Evolutionary conservation across 2,888 invertebrate species (phyloP).

Genomic region (Trichopoda pennipes): DNA sequence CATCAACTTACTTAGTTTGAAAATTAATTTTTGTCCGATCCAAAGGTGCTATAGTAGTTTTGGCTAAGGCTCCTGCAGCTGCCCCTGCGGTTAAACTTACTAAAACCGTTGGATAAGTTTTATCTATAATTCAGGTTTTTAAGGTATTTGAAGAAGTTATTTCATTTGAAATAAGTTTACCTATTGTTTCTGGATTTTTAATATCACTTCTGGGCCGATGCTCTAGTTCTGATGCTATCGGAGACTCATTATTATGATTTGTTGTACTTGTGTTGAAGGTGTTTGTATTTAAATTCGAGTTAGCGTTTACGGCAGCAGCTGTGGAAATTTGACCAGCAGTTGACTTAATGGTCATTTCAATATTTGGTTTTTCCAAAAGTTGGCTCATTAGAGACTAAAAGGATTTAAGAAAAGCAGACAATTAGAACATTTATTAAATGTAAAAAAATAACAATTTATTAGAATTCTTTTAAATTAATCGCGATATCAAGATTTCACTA

Average conservation of each 20-base stretch:
- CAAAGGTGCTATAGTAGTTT: conserved; percentile 97
- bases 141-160: background rate
- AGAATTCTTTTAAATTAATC: too few relatives aligned
- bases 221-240: conserved; percentile 42
- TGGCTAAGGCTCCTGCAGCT: conserved; percentile 95
- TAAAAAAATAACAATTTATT: too few relatives aligned
- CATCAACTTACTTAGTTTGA: conserved; percentile 86
- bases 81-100: conserved; percentile 96
- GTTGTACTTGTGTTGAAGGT: conserved; percentile 44
- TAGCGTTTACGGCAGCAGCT: conserved; percentile 63
- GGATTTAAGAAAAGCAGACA: conserved; percentile 12
- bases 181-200: conserved; percentile 30
- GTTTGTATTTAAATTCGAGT: conserved; percentile 48
- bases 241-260: conserved; percentile 37
- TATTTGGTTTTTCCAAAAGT: conserved; percentile 79
- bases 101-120: conserved; percentile 82
- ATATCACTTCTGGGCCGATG: conserved; percentile 23
- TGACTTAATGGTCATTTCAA: conserved; percentile 79
- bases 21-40: conserved; percentile 99
- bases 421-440: background rate
- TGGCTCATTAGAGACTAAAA: conserved; percentile 80
- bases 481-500: too few relatives aligned
- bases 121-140: conserved; percentile 29
- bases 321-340: conserved; percentile 74
- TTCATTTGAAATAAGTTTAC: conserved; percentile 25